phyloP scores from a whole-genome alignment of 2,113 vertebrate species.

The Cyanoramphus novaezelandiae region DNA sequence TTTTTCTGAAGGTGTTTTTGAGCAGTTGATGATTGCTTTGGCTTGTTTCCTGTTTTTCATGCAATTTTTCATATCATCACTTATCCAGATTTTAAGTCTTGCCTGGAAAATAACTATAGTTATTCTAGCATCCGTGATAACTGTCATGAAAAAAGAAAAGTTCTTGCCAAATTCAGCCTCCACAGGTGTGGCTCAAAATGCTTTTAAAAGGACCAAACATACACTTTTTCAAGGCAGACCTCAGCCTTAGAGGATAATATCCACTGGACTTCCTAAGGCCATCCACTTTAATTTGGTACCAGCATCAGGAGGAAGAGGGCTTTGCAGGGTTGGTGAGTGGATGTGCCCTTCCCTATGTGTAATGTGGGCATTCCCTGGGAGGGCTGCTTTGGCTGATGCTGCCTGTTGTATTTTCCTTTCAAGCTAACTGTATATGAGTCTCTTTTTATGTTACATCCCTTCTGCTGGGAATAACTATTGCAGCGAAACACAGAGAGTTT shows the following conservation, averaged over 20 bases:
- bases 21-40: conserved; percentile 61
- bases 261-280: background rate
- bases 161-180: conserved; percentile 3
- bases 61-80: conserved; percentile 48
- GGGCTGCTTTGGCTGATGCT: background rate
- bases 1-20: conserved; percentile 66
- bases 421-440: background rate
- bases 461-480: background rate
- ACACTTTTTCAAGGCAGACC: background rate
- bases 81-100: conserved; percentile 51
- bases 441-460: background rate
- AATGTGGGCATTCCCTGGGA: background rate
- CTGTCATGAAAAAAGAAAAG: background rate
- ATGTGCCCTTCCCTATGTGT: background rate
- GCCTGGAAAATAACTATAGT: conserved; percentile 38
- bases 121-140: conserved; percentile 55
- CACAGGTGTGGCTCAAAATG: background rate
- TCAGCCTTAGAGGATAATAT: background rate
- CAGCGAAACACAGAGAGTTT: background rate
- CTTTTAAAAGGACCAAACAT: background rate
- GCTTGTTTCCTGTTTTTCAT: conserved; percentile 55
- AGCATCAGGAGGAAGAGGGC: rapidly evolving
- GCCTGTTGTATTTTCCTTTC: background rate
- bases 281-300: rapidly evolving
- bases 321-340: background rate